Conservation (phyloP, 2,888 invertebrate genomes). For the Xylophagus ater region DNA sequence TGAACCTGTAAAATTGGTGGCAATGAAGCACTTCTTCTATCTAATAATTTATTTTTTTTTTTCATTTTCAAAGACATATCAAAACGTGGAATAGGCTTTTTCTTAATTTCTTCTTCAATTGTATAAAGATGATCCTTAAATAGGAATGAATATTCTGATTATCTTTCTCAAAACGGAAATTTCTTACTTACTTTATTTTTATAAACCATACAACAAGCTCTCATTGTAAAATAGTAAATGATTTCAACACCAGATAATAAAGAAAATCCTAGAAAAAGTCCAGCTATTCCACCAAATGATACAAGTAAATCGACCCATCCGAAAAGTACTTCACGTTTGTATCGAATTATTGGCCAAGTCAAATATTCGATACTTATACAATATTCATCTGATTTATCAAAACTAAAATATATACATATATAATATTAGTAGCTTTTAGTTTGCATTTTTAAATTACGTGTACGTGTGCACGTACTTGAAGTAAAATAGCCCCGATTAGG, state of each 20-base stretch:
- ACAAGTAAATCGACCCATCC: constrained; percentile 73
- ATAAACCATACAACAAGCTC: constrained; percentile 43
- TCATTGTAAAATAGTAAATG: constrained; percentile 62
- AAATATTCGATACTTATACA: constrained; percentile 46
- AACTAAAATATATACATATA: constrained; percentile 16
- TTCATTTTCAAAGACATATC: constrained; percentile 27
- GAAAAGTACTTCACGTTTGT: constrained; percentile 68
- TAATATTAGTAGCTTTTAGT: too few species aligned
- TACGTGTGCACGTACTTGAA: too few species aligned
- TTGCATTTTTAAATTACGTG: too few species aligned
- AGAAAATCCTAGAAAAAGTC: constrained; percentile 53
- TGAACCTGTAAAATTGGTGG: background rate
- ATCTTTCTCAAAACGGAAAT: background rate
- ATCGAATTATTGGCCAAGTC: constrained; percentile 68
- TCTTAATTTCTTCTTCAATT: constrained; percentile 32
- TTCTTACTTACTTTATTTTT: constrained; percentile 29
- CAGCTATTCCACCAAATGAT: constrained; percentile 45
- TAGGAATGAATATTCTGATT: background rate
- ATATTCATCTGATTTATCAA: constrained; percentile 24
- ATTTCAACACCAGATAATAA: constrained; percentile 65
- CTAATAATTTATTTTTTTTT: constrained; percentile 1
- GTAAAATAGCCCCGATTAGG: too few species aligned
- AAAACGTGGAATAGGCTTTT: constrained; percentile 30
- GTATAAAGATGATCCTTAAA: constrained; percentile 31
- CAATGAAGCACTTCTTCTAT: constrained; percentile 2